phyloP scores from a whole-genome alignment of 2,113 vertebrate species.

The Ginglymostoma cirratum region DNA sequence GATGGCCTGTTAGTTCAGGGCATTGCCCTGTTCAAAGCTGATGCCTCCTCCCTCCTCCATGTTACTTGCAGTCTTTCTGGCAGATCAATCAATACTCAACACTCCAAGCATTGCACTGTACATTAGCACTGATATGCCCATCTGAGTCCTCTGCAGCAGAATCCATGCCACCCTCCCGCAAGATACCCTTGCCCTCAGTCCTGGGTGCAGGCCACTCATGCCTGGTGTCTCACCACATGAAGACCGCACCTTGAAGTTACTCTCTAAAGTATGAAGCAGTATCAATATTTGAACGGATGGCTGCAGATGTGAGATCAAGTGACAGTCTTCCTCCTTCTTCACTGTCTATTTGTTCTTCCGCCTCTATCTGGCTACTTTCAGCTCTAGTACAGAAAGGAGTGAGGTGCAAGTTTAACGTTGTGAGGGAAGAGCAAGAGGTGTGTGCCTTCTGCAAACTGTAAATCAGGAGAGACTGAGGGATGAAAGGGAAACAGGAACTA shows the following conservation, averaged over 20 bases:
- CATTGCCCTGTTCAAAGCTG: not conserved
- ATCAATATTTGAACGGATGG: not conserved
- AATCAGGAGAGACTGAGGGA: not conserved
- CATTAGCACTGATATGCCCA: too few species aligned
- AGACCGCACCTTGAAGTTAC: too few species aligned
- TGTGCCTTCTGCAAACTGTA: not conserved
- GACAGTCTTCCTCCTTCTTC: not conserved
- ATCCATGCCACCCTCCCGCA: not conserved
- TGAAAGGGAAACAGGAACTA: too few species aligned
- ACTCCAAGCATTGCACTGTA: too few species aligned
- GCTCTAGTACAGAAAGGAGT: not conserved
- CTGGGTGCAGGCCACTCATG: not conserved
- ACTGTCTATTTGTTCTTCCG: not conserved
- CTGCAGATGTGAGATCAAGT: not conserved
- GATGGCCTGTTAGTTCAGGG: not conserved
- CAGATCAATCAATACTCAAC: not conserved
- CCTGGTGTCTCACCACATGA: not conserved
- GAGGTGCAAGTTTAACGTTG: too few species aligned
- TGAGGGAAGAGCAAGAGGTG: not conserved
- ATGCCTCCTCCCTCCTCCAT: not conserved
- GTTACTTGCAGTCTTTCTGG: not conserved
- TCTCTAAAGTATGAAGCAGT: not conserved
- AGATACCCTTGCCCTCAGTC: not conserved
- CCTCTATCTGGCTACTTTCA: not conserved
- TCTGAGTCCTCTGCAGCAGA: not conserved